A percentile compares a stretch with the other conserved stretches of the same genome.
Evolutionary conservation across 2,888 invertebrate species (phyloP).

Genomic region (Synanthedon myopaeformis): DNA sequence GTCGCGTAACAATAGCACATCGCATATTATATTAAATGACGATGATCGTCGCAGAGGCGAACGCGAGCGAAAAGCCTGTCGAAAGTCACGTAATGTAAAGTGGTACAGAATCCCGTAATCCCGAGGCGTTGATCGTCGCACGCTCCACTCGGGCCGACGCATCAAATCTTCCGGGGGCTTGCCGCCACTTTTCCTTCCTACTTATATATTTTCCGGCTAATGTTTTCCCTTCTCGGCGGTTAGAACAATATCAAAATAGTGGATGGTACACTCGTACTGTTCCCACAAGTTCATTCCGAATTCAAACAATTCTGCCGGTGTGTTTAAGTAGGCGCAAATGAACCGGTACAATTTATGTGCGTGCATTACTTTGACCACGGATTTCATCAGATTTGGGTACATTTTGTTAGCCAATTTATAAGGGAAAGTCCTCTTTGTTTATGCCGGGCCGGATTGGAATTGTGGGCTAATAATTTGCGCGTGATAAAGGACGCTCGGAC

Average conservation of each 20-base stretch:
- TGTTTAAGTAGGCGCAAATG: no score
- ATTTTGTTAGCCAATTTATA: no score
- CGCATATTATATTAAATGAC: no score
- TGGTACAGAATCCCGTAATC: constrained; percentile 5
- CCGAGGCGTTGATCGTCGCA: constrained; percentile 12
- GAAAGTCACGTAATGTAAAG: constrained; percentile 4
- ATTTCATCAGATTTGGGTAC: no score
- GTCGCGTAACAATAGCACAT: no score
- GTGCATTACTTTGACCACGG: no score
- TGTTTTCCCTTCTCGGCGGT: constrained; percentile 27
- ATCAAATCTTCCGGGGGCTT: constrained; percentile 19
- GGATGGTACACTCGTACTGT: neutral
- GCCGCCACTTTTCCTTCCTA: constrained; percentile 26
- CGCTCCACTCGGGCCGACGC: constrained; percentile 12
- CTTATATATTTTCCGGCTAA: constrained; percentile 32
- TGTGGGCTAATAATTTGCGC: constrained; percentile 32
- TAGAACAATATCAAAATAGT: neutral
- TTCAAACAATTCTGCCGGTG: no score
- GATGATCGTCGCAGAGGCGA: neutral
- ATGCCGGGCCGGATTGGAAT: neutral
- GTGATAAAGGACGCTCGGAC: constrained; percentile 31
- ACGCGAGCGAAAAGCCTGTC: constrained; percentile 3
- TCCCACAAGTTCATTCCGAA: no score
- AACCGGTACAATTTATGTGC: no score
- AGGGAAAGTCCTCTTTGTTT: no score